Evolutionary conservation across 2,888 invertebrate species (phyloP).

Genomic region (Philopedon plagiatum): DNA sequence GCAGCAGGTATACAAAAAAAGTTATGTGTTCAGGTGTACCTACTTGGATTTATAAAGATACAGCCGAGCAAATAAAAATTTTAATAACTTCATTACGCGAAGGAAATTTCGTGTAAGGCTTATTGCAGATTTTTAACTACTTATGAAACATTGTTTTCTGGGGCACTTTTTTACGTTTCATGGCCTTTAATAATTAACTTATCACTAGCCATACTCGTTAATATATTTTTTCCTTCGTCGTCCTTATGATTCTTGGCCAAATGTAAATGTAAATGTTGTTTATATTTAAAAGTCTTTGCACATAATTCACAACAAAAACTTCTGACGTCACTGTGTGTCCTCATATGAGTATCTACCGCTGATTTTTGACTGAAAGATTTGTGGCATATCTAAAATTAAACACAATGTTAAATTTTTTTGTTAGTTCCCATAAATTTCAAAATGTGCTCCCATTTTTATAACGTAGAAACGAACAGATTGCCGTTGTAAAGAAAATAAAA

Average conservation of each 20-base stretch:
- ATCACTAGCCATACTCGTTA: neutral
- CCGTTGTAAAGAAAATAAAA: too few species aligned
- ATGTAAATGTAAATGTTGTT: constrained; percentile 46
- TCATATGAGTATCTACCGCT: constrained; percentile 40
- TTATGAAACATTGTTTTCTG: too few species aligned
- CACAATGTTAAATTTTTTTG: neutral
- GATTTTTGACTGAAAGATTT: constrained; percentile 47
- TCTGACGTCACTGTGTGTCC: constrained; percentile 47
- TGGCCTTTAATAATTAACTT: neutral
- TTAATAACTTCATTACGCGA: too few species aligned
- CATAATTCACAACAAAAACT: constrained; percentile 43
- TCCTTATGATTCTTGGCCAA: constrained; percentile 27
- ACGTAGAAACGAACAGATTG: too few species aligned
- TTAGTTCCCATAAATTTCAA: too few species aligned
- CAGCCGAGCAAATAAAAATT: too few species aligned
- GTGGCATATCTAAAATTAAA: constrained; percentile 40
- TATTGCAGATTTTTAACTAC: too few species aligned
- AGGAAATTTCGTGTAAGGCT: too few species aligned
- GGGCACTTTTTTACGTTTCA: neutral
- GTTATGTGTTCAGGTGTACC: too few species aligned
- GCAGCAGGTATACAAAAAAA: too few species aligned
- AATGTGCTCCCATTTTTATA: too few species aligned
- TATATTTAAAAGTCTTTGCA: constrained; percentile 47
- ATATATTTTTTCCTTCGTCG: neutral
- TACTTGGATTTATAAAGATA: too few species aligned